These are phyloP conservation scores for Drosophila mauritiana DNA, from an alignment of 1,140 invertebrate genomes.

Conservation along the genomic window DNA sequence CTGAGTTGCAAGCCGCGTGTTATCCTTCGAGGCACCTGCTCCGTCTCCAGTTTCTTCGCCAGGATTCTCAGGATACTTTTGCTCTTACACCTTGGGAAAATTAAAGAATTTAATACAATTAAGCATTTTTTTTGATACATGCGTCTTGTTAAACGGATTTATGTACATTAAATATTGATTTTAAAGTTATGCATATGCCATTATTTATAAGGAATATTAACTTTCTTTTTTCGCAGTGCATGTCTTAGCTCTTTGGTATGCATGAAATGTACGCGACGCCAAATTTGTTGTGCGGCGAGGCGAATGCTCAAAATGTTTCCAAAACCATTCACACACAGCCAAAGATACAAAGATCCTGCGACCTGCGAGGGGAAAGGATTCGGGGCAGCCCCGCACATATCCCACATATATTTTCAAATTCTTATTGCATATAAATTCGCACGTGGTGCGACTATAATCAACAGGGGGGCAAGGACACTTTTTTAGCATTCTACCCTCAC, in stretches of 20 bases:
- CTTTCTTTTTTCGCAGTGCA: constrained; percentile 9
- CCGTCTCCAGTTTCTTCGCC: constrained; percentile 25
- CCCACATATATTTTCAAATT: constrained; percentile 78
- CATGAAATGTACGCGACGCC: constrained; percentile 81
- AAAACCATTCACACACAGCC: constrained; percentile 39
- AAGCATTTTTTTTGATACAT: no score
- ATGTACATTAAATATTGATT: no score
- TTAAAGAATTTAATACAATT: background rate
- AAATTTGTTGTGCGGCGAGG: constrained; percentile 83
- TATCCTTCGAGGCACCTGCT: constrained; percentile 79
- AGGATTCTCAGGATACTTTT: constrained; percentile 28
- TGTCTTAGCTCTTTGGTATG: constrained; percentile 77
- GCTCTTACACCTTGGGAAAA: background rate
- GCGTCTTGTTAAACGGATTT: no score
- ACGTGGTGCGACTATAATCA: constrained; percentile 82
- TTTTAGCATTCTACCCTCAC: constrained; percentile 32
- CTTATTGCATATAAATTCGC: constrained; percentile 83
- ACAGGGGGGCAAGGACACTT: constrained; percentile 72
- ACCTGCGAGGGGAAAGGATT: background rate
- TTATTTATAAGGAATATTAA: no score
- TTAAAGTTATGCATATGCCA: accelerated
- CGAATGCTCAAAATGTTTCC: constrained; percentile 75
- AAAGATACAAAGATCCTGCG: constrained; percentile 15
- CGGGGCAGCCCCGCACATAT: constrained; percentile 18
- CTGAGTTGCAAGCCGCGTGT: constrained; percentile 61